Evolutionary conservation across 1,140 invertebrate species (phyloP).

Genomic region (Drosophila suzukii): DNA sequence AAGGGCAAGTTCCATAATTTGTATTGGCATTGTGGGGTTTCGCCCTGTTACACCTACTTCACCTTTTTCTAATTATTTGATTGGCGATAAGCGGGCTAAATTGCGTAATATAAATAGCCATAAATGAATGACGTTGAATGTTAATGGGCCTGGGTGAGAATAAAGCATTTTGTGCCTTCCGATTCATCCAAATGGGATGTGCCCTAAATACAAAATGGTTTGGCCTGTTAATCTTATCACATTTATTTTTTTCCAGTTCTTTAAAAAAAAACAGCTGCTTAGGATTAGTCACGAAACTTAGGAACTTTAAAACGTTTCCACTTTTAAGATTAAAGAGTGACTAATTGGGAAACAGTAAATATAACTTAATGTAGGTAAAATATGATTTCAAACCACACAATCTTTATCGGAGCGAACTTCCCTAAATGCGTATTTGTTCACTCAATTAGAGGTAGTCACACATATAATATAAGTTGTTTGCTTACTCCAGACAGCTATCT

Average conservation of each 20-base stretch:
- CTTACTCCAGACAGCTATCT: conserved; percentile 11
- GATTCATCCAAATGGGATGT: conserved; percentile 8
- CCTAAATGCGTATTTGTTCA: conserved; percentile 14
- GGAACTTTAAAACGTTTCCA: too few relatives aligned
- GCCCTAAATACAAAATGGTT: conserved; percentile 18
- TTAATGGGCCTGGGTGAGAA: conserved; percentile 8
- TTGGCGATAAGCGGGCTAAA: conserved; percentile 60
- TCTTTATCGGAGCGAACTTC: conserved; percentile 1
- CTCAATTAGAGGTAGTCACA: conserved; percentile 4
- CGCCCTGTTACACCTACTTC: conserved; percentile 15
- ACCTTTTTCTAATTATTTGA: conserved; percentile 67
- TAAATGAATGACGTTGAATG: conserved; percentile 39
- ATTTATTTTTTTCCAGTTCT: conserved; percentile 12
- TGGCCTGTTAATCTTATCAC: conserved; percentile 26
- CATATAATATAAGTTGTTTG: background rate
- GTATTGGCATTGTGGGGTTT: conserved; percentile 35
- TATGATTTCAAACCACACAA: background rate
- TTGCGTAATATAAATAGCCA: conserved; percentile 49
- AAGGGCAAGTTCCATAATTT: conserved; percentile 50
- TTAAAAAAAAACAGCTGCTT: conserved; percentile 26
- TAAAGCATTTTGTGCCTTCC: conserved; percentile 8
- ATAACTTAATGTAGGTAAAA: background rate
- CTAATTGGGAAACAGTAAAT: conserved; percentile 7
- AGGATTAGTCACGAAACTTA: conserved; percentile 3
- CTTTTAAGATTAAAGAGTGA: conserved; percentile 1